Percentiles rank a stretch among this genome's conserved stretches.
These are phyloP conservation scores for Hydrophis major DNA, from an alignment of 2,797 vertebrate genomes.

Conservation along the genomic window DNA sequence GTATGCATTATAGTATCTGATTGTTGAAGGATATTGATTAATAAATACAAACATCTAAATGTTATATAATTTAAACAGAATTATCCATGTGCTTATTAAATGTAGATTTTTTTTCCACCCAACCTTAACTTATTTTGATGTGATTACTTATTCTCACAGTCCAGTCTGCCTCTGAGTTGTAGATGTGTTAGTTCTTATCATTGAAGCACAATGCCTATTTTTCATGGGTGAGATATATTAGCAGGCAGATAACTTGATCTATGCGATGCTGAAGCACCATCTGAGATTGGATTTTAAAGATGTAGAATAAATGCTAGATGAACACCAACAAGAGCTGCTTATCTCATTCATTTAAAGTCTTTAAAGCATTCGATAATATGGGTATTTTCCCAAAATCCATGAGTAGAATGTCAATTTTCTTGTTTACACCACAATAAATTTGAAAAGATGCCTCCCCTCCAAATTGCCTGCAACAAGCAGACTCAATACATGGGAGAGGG, in stretches of 20 bases:
- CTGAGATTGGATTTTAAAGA: conserved; percentile 22
- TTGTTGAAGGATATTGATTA: neutral
- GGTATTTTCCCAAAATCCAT: conserved; percentile 41
- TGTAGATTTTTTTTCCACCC: conserved; percentile 38
- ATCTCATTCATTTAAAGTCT: conserved; percentile 44
- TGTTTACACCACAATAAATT: conserved; percentile 46
- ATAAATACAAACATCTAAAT: conserved; percentile 38
- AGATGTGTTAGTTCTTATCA: neutral
- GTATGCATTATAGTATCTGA: neutral
- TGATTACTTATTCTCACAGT: conserved; percentile 38
- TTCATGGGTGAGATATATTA: conserved; percentile 1
- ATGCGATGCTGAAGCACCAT: neutral
- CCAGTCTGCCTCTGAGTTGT: conserved; percentile 11
- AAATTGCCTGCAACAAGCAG: conserved; percentile 46
- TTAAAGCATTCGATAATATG: conserved; percentile 40
- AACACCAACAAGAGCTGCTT: conserved; percentile 19
- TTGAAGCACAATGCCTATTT: conserved; percentile 18
- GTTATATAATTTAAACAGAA: conserved; percentile 9
- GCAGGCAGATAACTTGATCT: conserved; percentile 21
- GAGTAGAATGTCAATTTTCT: conserved; percentile 52
- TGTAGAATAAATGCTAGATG: conserved; percentile 23
- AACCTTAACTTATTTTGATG: conserved; percentile 10
- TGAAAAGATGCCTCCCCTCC: conserved; percentile 38
- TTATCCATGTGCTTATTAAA: conserved; percentile 18
- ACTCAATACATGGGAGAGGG: neutral